Conservation (phyloP, 1,140 invertebrate species). For the Lepeophtheirus salmonis region DNA sequence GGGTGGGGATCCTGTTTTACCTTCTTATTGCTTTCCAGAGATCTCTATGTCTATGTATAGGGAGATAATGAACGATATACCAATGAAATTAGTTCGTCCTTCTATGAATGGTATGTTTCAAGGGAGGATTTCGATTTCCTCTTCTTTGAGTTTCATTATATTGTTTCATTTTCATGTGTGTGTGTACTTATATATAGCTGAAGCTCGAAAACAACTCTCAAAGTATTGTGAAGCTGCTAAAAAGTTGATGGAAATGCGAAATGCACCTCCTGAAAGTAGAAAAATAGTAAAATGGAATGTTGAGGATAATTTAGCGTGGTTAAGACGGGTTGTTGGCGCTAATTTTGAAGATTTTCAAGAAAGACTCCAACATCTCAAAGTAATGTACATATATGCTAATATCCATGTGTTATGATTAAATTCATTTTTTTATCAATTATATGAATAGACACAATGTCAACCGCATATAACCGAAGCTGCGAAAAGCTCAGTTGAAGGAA, state of each 20-base stretch:
- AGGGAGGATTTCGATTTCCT: neutral
- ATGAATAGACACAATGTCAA: conserved; percentile 65
- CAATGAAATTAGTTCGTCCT: conserved; percentile 78
- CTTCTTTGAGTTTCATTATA: neutral
- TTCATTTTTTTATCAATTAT: conserved; percentile 1
- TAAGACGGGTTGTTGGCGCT: conserved; percentile 76
- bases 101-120: conserved; percentile 54
- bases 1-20: conserved; percentile 56
- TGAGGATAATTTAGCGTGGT: conserved; percentile 88
- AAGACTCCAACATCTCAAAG: conserved; percentile 44
- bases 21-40: conserved; percentile 73
- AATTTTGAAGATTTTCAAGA: conserved; percentile 90
- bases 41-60: conserved; percentile 85
- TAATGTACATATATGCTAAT: conserved; percentile 27
- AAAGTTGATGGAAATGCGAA: conserved; percentile 75
- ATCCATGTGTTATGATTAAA: neutral
- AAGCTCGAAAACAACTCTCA: conserved; percentile 85
- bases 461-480: conserved; percentile 83
- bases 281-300: conserved; percentile 98
- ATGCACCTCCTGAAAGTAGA: conserved; percentile 73
- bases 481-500: conserved; percentile 79
- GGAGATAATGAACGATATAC: conserved; percentile 96
- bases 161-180: neutral
- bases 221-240: conserved; percentile 90
- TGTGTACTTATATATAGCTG: conserved; percentile 26